Evolutionary conservation across 2,113 vertebrate species (phyloP), one percentile per base, ranked within the genome.

Genomic region (Aythya baeri): DNA sequence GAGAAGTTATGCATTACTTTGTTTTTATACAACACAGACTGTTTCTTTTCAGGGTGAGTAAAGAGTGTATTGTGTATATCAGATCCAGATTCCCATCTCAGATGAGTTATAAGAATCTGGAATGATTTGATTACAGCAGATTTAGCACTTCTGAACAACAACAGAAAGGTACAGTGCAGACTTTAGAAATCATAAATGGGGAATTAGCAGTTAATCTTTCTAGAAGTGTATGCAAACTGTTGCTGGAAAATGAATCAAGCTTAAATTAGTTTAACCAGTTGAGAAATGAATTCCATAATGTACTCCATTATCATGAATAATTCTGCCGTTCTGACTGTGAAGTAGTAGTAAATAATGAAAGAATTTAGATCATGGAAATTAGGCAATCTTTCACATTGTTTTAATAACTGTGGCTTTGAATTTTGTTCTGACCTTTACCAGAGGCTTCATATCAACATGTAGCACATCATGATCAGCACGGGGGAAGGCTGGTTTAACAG

Each of bases 311-410:
- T 50, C 26, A 23, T 88, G 50, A 87, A 17, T 86, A 68, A 92
- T 79, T 67, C 49, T 70, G 21, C 27, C 23, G 86, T 62, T 86
- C 34, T 11, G 49, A 82, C 41, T 62, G 79, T 89, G 43, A 57
- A 85, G 55, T 34, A 58, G n/a, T 78, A 68, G 50, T 86, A 93
- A 54, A 91, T 96, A 80, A 91, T 85, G 61, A 50, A 88, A 89
- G 72, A 57, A 16, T 65, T 78, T 21, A 8, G 20, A 70, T 34
- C 4, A 43, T 52, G 13, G 16, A 74, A 71, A 92, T 88, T 57
- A 87, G 55, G 65, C 54, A 52, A 4, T 80, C 26, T 52, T 83
- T 68, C 52, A 57, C 29, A 78, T 91, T 86, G 58, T 61, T 74
- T 81, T 41, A 80, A 67, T 88, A 92, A 86, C 86, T 27, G 57